Evolutionary conservation across 1,140 invertebrate species (phyloP).

Genomic region (Panagrolaimus sp.): DNA sequence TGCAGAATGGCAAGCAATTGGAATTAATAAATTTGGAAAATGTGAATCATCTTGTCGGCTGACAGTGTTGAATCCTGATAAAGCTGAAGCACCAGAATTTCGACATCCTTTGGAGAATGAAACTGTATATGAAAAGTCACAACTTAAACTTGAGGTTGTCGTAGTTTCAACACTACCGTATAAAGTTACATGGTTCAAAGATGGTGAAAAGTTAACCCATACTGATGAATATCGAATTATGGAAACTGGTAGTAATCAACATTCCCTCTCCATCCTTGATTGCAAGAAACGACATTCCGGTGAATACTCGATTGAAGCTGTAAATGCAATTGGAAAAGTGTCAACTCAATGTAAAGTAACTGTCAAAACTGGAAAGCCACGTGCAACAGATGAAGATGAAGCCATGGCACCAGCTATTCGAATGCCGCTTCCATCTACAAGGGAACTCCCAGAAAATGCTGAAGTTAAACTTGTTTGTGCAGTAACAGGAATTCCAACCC

Average conservation of each 20-base stretch:
- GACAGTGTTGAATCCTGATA: constrained; percentile 17
- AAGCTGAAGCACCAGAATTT: constrained; percentile 21
- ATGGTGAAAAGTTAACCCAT: constrained; percentile 35
- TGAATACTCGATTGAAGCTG: constrained; percentile 80
- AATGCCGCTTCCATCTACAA: constrained; percentile 43
- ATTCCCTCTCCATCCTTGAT: constrained; percentile 67
- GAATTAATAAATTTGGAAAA: constrained; percentile 39
- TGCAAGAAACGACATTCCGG: constrained; percentile 81
- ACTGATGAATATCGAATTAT: constrained; percentile 33
- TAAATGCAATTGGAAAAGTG: constrained; percentile 76
- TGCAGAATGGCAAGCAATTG: constrained; percentile 41
- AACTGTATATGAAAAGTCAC: constrained; percentile 26
- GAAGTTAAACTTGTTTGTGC: constrained; percentile 50
- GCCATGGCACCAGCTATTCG: constrained; percentile 24
- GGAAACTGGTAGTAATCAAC: constrained; percentile 27
- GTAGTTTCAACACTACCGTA: constrained; percentile 25
- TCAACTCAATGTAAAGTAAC: constrained; percentile 21
- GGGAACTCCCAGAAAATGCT: constrained; percentile 42
- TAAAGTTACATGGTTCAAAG: constrained; percentile 42
- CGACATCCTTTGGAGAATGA: constrained; percentile 20
- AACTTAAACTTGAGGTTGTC: constrained; percentile 38
- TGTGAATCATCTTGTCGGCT: constrained; percentile 41
- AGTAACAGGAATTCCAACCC: constrained; percentile 42
- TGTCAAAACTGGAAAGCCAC: constrained; percentile 31
- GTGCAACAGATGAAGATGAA: constrained; percentile 11